Evolutionary conservation across 2,113 vertebrate genomes (phyloP).

Genomic region (Sterrhoptilus dennistouni): DNA sequence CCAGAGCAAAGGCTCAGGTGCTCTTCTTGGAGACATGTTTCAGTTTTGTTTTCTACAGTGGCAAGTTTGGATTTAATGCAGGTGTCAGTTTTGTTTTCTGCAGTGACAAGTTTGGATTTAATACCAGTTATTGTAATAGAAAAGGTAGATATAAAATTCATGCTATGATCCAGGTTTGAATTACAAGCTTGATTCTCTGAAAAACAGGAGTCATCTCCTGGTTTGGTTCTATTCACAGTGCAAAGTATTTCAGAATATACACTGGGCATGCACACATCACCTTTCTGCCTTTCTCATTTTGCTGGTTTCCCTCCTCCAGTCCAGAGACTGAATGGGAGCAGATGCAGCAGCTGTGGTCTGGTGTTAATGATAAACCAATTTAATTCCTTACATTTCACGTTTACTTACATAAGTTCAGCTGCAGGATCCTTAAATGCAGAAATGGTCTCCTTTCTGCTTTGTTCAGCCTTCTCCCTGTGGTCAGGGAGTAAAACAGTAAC

Average conservation of each 20-base stretch:
- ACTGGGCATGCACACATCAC: neutral
- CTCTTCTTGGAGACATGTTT: neutral
- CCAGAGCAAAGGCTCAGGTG: neutral
- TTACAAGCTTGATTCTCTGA: neutral
- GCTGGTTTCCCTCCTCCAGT: neutral
- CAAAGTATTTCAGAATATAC: neutral
- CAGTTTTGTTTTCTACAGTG: neutral
- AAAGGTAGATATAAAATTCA: neutral
- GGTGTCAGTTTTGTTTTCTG: neutral
- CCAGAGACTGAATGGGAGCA: neutral
- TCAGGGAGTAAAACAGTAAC: neutral
- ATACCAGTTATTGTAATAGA: neutral
- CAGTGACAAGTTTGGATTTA: neutral
- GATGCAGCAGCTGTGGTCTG: neutral
- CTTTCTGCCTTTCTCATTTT: neutral
- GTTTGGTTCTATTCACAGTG: neutral
- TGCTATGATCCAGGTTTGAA: neutral
- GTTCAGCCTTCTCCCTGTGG: neutral
- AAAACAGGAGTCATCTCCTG: neutral
- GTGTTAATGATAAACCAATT: neutral
- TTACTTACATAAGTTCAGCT: neutral
- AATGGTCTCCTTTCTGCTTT: neutral
- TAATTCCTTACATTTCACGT: neutral
- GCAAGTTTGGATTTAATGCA: neutral
- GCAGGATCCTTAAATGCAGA: neutral